Evolutionary conservation across 2,113 vertebrate genomes (phyloP), one percentile per base, ranked within the genome.

Genomic region (Heterochromis multidens): DNA sequence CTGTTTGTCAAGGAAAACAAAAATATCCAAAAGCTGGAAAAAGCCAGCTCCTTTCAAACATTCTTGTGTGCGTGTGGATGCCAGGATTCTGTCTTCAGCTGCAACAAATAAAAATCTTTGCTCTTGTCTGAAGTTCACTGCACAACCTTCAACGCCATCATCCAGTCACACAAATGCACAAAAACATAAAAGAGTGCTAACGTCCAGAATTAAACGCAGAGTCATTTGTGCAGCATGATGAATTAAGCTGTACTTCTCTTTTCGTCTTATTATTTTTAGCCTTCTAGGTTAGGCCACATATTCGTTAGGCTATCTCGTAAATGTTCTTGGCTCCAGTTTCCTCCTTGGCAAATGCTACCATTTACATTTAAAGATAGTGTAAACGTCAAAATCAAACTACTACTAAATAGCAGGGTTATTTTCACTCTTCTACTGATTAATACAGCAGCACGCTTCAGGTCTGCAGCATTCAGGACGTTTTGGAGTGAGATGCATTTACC

Each of bases 81-180:
- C 25, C 37, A 79, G 1, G 49, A 43, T 59, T 62, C 19, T 72
- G 21, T 19, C 8, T 46, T 54, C 27, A 35, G 12, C 6, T 62
- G 59, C 23, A 14, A 23, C 17, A 80, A 63, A 61, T 57, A 25
- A 80, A 77, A 13, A 80, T 31, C n/a, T 77, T 23, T 7, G 10
- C 23, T 77, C 21, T 43, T 81, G 52, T 86, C 80, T 70, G 80
- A 86, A 81, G 83, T 86, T 83, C 52, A 89, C 6, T 57, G 35
- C 13, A 84, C 27, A 80, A 77, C 19, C 27, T 37, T 31, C 59
- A 85, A 82, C 33, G 31, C 4, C 86, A 37, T 10, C 4, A 46
- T 11, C 40, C 59, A 67, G 23, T 21, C 16, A 81, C 56, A 52
- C 29, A 56, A 58, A 43, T 10, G n/a, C 72, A 67, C 37, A 54